Base-by-base conservation (phyloP, 64 coral and sea anemone species). In the Hydrozoanthus tunicans region DNA sequence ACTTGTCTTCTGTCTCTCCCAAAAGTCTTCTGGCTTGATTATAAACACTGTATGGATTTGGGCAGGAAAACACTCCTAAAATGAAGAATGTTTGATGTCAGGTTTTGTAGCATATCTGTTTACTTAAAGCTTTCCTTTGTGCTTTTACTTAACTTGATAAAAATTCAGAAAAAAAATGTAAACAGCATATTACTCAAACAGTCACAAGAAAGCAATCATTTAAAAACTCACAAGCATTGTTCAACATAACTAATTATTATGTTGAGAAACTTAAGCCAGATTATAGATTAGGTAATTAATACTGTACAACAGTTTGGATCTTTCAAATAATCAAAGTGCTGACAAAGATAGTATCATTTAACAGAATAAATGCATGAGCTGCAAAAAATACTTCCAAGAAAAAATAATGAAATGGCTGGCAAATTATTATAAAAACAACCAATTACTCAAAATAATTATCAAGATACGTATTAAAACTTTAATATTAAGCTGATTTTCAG, bases 11-110 rank as follows among this genome's bases (percentile, higher is more conserved):
- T 93, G 94, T 79, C 94, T 90, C 61, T 99, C 97, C 97, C 97
- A 99, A 90, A 99, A 99, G 80, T 94, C 97, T 71, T 99, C 97
- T 56, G 97, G 94, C 73, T 98, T 98, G 11, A 99, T 91, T 32
- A 99, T 93, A 66, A 94, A 92, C 1, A 99, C 97, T 84, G 94
- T 80, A 54, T 99, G 97, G 24, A 99, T 91, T 70, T 90, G 93
- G 9, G 82, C 89, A 52, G 90, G 83, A 83, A 99, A 99, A 89
- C 94, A 99, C 92, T 99, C 97, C 97, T 99, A 83, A 67, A 79
- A 80, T 14, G 55, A 9, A 84, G 64, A 71, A 71, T 59, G 17
- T n/a, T 77, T 59, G 20, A n/a, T 73, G 20, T 43, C 43, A 43
- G 68, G 61, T 81, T 4, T 54, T 65, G 32, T 43, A 43, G 32